These are phyloP conservation scores for Aspidiotus rigidus DNA, from an alignment of 2,888 invertebrate genomes.

Conservation along the genomic window DNA sequence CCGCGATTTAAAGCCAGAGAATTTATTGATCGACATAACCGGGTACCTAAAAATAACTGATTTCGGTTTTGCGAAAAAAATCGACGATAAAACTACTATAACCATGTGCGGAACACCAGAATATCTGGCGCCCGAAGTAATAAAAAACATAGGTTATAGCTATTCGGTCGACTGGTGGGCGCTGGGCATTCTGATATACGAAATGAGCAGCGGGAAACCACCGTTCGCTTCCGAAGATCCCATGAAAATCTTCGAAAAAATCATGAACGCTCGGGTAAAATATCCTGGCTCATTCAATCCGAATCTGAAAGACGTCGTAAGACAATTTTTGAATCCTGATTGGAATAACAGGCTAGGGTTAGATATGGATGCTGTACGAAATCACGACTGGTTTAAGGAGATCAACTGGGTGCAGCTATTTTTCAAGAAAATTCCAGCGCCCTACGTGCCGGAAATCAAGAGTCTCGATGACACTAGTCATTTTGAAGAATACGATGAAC, in stretches of 20 bases:
- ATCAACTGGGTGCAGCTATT: constrained; percentile 20
- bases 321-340: constrained; percentile 22
- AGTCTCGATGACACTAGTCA: constrained; percentile 26
- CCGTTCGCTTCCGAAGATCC: constrained; percentile 32
- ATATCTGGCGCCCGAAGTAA: constrained; percentile 28
- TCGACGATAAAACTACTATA: constrained; percentile 21
- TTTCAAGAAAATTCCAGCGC: constrained; percentile 12
- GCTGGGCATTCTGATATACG: constrained; percentile 25
- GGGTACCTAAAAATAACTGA: constrained; percentile 28
- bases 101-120: constrained; percentile 29
- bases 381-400: constrained; percentile 25
- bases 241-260: constrained; percentile 29
- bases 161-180: constrained; percentile 29
- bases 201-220: constrained; percentile 27
- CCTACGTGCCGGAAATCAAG: constrained; percentile 27
- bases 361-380: constrained; percentile 18
- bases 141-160: constrained; percentile 26
- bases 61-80: constrained; percentile 29
- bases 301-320: constrained; percentile 10
- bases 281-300: constrained; percentile 26
- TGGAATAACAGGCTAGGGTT: constrained; percentile 13
- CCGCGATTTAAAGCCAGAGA: constrained; percentile 26
- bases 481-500: constrained; percentile 29
- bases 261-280: constrained; percentile 29
- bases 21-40: constrained; percentile 19